Evolutionary conservation across 2,113 vertebrate genomes (phyloP), one percentile per base, ranked within the genome.

Genomic region (Coregonus clupeaformis): DNA sequence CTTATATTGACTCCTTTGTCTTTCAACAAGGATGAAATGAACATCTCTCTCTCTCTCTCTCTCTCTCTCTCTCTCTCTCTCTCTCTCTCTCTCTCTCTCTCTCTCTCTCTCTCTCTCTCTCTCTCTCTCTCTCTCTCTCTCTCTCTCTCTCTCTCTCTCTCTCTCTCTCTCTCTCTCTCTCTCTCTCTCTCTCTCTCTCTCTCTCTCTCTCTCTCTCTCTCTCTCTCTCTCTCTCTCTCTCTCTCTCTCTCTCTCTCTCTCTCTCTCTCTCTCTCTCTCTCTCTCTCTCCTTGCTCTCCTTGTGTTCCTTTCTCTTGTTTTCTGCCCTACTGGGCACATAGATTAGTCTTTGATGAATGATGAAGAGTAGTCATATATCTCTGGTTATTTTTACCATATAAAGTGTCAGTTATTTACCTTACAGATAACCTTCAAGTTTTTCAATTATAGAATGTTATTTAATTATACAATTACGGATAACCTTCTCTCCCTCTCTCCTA

Each of bases 301-400:
- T 49, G 42, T 16, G 6, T 2, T 72, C 77, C 73, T 74, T 47
- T 27, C 22, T 57, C 47, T 75, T 29, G 16, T 18, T 36, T 7
- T 63, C 77, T 64, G 3, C 25, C 16, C 66, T 4, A 30, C 75
- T 76, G 86, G 82, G 79, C 84, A 84, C 86, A 71, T 88, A 85
- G 85, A 86, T 87, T 87, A 80, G 78, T 78, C 80, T 82, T 81
- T 89, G 87, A 89, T 83, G 86, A 88, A 89, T 84, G 88, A 85
- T 86, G 79, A 75, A 0, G 47, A 78, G 76, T 77, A 83, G 32
- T 80, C 71, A n/a, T n/a, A 16, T 81, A 80, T 80, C 80, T 75
- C 75, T 82, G 81, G 78, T 86, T 72, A 79, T 72, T 57, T 63
- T 77, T 72, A 55, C 81, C 67, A 73, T 77, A 84, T 77, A 81